Evolutionary conservation across 2,888 invertebrate genomes (phyloP), one percentile per base, ranked within the genome.

Genomic region (Esperia sulphurella): DNA sequence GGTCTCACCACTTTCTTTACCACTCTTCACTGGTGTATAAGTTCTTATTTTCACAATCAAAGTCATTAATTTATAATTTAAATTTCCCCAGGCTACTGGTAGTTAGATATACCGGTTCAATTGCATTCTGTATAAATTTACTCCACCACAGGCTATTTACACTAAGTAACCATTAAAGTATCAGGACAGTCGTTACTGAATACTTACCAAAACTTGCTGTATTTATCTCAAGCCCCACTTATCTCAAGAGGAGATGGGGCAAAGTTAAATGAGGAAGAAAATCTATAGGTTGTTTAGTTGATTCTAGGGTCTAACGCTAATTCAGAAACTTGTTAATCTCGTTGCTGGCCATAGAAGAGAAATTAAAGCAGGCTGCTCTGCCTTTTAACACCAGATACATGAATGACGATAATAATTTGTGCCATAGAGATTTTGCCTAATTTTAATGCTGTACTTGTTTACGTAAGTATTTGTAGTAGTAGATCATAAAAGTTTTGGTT

Each of bases 201-300:
- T 55, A 56, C 58, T 58, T 58, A 50, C 56, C 57, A 49, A 63
- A 73, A 73, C 62, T 68, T 65, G 58, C 50, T 55, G 58, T 59
- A 58, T 62, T 58, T 57, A 54, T 49, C 58, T 48, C 51, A 53
- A 37, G 43, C 12, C 58, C 28, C 58, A 70, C 72, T 76, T 76
- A 79, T 79, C 75, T 63, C 51, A 47, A 59, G 54, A 55, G 49
- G 52, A 57, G 59, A 58, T 61, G 58, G 57, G 63, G 59, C 63
- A 68, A 83, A 83, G 79, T 83, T 83, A 75, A 83, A 83, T 80
- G 78, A 79, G 74, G 71, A 77, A 69, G 79, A 77, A 82, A 83
- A 79, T 79, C 70, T 77, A 79, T 76, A 71, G 71, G 69, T 66
- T 75, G 71, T 75, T 75, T 72, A 72, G 75, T 72, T 70, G 71